Conservation (phyloP, 1,140 invertebrate species). For the Drosophila guanche region DNA sequence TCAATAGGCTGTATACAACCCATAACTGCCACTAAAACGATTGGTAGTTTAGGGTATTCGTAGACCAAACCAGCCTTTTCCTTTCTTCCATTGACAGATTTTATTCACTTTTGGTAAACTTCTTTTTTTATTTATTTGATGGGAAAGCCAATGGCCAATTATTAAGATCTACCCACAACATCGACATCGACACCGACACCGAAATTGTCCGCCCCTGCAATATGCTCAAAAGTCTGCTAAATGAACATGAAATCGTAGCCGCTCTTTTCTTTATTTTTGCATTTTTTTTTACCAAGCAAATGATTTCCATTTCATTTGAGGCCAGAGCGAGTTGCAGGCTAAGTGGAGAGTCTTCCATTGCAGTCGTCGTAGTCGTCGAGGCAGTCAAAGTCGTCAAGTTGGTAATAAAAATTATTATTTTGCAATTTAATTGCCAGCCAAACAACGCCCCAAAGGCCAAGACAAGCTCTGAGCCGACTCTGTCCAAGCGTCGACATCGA, state of each 20-base stretch:
- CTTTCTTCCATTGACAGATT: slow-evolving; percentile 35
- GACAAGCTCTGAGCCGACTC: slow-evolving; percentile 36
- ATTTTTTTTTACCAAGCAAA: slow-evolving; percentile 29
- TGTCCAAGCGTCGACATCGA: slow-evolving; percentile 55
- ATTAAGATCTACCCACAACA: slow-evolving; percentile 70
- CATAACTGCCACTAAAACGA: no score
- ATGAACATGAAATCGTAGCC: slow-evolving; percentile 51
- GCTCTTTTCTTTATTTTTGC: background rate
- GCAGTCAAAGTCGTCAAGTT: slow-evolving; percentile 28
- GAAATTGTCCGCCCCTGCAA: slow-evolving; percentile 30
- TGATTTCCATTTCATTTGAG: slow-evolving; percentile 77
- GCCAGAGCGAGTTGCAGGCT: slow-evolving; percentile 35
- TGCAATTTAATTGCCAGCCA: slow-evolving; percentile 71
- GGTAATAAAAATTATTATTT: slow-evolving; percentile 79
- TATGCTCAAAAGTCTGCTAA: slow-evolving; percentile 48
- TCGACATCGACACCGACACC: slow-evolving; percentile 29
- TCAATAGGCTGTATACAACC: no score
- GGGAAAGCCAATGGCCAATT: slow-evolving; percentile 70
- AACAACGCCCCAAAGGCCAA: slow-evolving; percentile 66
- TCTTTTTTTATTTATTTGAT: slow-evolving; percentile 11
- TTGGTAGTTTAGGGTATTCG: no score
- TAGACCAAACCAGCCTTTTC: no score
- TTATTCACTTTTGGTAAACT: slow-evolving; percentile 7
- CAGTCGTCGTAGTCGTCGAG: slow-evolving; percentile 13
- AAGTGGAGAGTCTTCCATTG: slow-evolving; percentile 33